Evolutionary conservation across 2,797 vertebrate species (phyloP).

Genomic region (Gallinago stenura): DNA sequence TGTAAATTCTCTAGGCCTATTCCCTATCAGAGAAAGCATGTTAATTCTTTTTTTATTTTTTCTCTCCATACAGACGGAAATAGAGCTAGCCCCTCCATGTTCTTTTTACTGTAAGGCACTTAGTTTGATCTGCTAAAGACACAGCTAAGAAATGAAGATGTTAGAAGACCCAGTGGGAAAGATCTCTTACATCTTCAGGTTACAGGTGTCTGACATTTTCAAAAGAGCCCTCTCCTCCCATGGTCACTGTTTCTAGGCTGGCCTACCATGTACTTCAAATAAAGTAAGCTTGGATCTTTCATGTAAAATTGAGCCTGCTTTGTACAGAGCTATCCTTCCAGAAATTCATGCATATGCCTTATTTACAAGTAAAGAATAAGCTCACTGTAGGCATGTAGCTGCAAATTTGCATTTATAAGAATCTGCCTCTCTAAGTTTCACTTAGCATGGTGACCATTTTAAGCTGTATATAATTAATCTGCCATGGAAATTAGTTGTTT

Average conservation of each 20-base stretch:
- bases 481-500: conserved; percentile 79
- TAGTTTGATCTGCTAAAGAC: not conserved
- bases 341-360: not conserved
- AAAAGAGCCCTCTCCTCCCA: not conserved
- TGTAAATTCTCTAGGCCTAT: not conserved
- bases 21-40: not conserved
- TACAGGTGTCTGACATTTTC: not conserved
- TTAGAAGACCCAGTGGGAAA: not conserved
- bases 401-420: not conserved
- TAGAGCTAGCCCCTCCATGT: not conserved
- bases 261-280: not conserved
- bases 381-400: not conserved
- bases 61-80: not conserved
- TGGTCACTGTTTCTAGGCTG: not conserved
- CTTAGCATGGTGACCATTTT: conserved; percentile 65
- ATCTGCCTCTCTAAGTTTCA: conserved; percentile 47
- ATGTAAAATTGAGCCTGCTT: not conserved
- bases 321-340: not conserved
- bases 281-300: not conserved
- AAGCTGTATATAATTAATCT: conserved; percentile 74
- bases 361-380: not conserved
- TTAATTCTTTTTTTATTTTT: not conserved
- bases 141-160: not conserved
- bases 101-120: not conserved
- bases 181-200: not conserved